phyloP scores from a whole-genome alignment of 2,888 invertebrate genomes.

The Microdon myrmicae region DNA sequence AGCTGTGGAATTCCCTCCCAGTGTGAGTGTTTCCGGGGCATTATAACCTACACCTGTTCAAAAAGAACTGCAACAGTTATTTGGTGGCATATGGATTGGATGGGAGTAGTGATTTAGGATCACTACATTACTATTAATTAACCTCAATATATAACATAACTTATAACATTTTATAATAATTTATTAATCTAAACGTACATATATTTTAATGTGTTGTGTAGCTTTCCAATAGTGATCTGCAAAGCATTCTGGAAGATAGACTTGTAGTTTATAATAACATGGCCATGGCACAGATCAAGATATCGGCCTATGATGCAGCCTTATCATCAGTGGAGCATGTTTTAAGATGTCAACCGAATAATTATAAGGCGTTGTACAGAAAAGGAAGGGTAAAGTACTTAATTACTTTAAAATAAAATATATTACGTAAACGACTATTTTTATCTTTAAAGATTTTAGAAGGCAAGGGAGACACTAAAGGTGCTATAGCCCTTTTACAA shows the following conservation, averaged over 20 bases:
- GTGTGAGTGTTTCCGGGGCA: too few relatives aligned
- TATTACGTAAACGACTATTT: not conserved
- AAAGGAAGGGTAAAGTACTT: slow-evolving; percentile 74
- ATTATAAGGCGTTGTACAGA: slow-evolving; percentile 90
- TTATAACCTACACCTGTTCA: too few relatives aligned
- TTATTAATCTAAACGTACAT: not conserved
- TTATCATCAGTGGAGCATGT: slow-evolving; percentile 85
- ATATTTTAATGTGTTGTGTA: slow-evolving; percentile 53
- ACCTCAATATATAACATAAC: too few relatives aligned
- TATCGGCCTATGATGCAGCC: slow-evolving; percentile 86
- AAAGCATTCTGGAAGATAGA: slow-evolving; percentile 79
- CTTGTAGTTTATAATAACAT: slow-evolving; percentile 90
- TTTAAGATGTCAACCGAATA: slow-evolving; percentile 83
- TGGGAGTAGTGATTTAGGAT: too few relatives aligned
- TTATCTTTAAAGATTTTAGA: slow-evolving; percentile 70
- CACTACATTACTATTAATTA: too few relatives aligned
- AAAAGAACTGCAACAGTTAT: too few relatives aligned
- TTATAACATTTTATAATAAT: not conserved
- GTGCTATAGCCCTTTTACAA: slow-evolving; percentile 75
- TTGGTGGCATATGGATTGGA: too few relatives aligned
- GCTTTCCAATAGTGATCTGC: slow-evolving; percentile 71
- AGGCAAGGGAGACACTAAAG: slow-evolving; percentile 75
- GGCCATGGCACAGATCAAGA: slow-evolving; percentile 91
- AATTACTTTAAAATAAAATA: not conserved
- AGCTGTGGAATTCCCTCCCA: too few relatives aligned